phyloP scores from a whole-genome alignment of 53 echinoderm and acorn worm genomes.

The Paracentrotus lividus region DNA sequence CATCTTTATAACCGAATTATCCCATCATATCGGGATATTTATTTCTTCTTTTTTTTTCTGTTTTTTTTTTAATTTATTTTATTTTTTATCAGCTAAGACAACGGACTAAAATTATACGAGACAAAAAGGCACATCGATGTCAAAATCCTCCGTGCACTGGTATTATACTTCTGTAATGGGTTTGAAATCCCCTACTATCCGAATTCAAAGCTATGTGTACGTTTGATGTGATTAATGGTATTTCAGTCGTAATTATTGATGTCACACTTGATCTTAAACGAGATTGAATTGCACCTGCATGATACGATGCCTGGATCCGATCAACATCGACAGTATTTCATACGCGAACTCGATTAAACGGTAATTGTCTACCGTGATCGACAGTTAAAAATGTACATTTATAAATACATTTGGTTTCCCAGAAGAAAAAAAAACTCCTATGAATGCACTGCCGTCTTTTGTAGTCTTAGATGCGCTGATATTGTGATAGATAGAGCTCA shows the following conservation, averaged over 20 bases:
- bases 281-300: background rate
- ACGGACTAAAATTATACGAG: background rate
- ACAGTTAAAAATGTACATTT: no score
- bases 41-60: no score
- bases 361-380: background rate
- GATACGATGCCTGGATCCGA: background rate
- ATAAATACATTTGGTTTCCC: no score
- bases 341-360: background rate
- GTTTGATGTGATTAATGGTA: background rate
- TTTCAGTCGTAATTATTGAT: background rate
- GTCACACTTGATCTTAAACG: background rate
- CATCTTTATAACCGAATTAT: no score
- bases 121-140: background rate
- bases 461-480: no score
- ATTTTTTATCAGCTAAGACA: background rate
- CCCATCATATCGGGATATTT: no score
- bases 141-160: background rate
- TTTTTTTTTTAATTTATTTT: no score
- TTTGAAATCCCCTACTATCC: background rate
- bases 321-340: background rate
- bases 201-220: background rate
- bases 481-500: no score
- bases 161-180: background rate
- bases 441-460: no score
- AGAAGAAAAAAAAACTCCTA: no score